Base-by-base conservation (phyloP, 92 coral and sea anemone species). In the Bergia puertoricense region DNA sequence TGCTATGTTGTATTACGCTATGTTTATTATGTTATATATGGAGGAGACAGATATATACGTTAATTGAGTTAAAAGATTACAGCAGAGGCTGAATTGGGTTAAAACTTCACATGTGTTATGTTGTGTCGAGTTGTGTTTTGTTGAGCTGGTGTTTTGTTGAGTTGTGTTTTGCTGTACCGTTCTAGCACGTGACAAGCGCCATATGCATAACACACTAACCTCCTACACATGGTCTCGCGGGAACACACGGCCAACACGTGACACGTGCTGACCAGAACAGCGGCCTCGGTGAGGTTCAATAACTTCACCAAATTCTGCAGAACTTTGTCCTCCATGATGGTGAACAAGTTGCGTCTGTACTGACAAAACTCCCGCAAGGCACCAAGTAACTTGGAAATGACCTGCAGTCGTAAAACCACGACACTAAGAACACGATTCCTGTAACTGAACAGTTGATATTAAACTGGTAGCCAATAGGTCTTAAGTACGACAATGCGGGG, bases 181-280 rank as follows among this genome's bases (percentile, higher is more conserved):
- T 30, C 30, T 30, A 30, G 30, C 30, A 30, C 30, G 30, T 30
- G 30, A 30, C 30, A 30, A 30, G 30, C 30, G 30, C 30, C 30
- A 30, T 30, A 30, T 30, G 30, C 30, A 48, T 48, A 5, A 48
- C 54, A 57, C 68, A 77, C 95, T 76, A 68, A 96, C 98, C 94
- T 81, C 73, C 98, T 91, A 67, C 93, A 90, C 5, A 86, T 65
- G 0, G 38, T 78, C 72, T 94, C 95, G 85, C 91, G 95, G 23
- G 98, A 97, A 80, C 98, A 94, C 80, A 94, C 88, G 13, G 93
- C 94, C 11, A 96, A 88, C 36, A 94, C 90, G 72, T 89, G 89
- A 57, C 94, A 89, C 2, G 95, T 88, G 89, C 92, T 90, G 11
- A 92, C 88, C 72, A 95, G 94, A 10, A 96, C 90, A 37, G 90